Evolutionary conservation across 2,113 vertebrate species (phyloP), one percentile per base, ranked within the genome.

Genomic region (Sturnira hondurensis): DNA sequence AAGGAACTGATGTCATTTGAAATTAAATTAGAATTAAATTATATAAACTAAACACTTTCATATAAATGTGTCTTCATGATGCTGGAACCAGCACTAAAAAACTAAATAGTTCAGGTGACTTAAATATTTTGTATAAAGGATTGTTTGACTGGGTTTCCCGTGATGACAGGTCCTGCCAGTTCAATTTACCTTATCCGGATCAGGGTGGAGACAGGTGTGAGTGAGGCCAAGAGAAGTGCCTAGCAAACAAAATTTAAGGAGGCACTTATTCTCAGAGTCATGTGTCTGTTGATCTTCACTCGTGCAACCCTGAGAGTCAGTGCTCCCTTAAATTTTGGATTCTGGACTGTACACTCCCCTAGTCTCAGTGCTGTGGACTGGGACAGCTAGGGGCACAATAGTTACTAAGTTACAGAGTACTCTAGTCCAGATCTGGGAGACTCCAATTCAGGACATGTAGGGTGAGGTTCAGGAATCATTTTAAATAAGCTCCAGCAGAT

Each of bases 1-100:
- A 77, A 73, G 91, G 13, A 94, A 82, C 5, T 47, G 33, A 74
- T 91, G 54, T 95, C 82, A 89, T 63, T 77, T 94, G 67, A 91
- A 56, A 77, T 28, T 38, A 83, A 90, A 71, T 38, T 94, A 91
- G 94, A 96, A 93, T 89, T 58, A 82, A 95, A 83, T n/a, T 73
- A 50, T 26, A 83, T 54, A 22, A 63, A 28, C 28, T 63, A 31
- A 76, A 84, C n/a, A 63, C 50, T 92, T 94, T 38, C 56, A 86
- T 56, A 12, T 78, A 85, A 85, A 43, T 45, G 36, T 43, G n/a
- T 85, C 41, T 63, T 63, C 24, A 31, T 4, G 38, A 71, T 67
- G 36, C n/a, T 76, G 41, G 58, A 90, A 92, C 5, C 54, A 71
- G 41, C 52, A 41, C 36, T 70, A 67, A 56, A 76, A 45, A 92